A percentile compares a stretch with the other conserved stretches of the same genome.
phyloP scores from a whole-genome alignment of 2,797 vertebrate genomes.

The Enteromius mattozi region DNA sequence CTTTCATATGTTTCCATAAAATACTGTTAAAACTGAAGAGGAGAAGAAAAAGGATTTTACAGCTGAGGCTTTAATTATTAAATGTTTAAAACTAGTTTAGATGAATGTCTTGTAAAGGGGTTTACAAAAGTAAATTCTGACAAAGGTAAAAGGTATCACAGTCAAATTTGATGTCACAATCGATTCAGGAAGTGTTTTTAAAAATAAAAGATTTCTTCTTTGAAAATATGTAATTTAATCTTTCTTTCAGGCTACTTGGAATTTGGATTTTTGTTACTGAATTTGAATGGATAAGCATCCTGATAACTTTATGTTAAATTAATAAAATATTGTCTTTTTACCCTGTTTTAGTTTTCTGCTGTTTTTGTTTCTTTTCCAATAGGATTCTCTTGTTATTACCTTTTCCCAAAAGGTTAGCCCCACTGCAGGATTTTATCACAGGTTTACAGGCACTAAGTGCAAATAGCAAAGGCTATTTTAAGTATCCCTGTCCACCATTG shows the following conservation, averaged over 20 bases:
- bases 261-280: slow-evolving; percentile 21
- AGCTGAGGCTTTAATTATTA: slow-evolving; percentile 15
- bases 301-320: slow-evolving; percentile 10
- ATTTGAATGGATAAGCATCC: slow-evolving; percentile 25
- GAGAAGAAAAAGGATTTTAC: neutral
- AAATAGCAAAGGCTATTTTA: neutral
- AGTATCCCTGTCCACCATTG: neutral
- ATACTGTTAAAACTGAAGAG: neutral
- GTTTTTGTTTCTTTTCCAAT: neutral
- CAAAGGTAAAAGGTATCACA: slow-evolving; percentile 4
- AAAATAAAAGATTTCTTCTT: slow-evolving; percentile 12
- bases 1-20: neutral
- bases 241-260: slow-evolving; percentile 6
- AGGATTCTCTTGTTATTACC: neutral
- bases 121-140: slow-evolving; percentile 10
- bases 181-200: slow-evolving; percentile 36
- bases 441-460: neutral
- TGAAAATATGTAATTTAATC: slow-evolving; percentile 19
- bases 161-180: slow-evolving; percentile 26
- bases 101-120: slow-evolving; percentile 11
- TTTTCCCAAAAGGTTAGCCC: neutral
- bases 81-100: slow-evolving; percentile 20
- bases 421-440: neutral
- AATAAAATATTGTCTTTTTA: slow-evolving; percentile 31
- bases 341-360: slow-evolving; percentile 20